These are phyloP conservation scores for Ischnura elegans DNA, from an alignment of 2,888 invertebrate genomes.

Conservation along the genomic window DNA sequence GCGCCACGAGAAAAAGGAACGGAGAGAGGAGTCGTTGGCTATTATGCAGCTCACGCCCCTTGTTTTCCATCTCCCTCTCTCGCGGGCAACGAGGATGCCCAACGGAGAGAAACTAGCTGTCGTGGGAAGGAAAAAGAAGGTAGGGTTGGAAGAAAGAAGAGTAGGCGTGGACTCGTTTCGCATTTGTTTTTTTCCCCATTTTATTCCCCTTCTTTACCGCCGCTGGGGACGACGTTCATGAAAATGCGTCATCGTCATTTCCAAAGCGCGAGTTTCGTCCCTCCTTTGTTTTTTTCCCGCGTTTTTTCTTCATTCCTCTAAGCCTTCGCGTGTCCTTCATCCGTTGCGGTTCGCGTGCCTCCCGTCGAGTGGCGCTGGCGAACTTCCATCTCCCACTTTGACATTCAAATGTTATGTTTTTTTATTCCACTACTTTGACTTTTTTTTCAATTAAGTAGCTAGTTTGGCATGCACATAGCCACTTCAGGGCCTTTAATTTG, in stretches of 20 bases:
- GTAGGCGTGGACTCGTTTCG: background rate
- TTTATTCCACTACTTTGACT: background rate
- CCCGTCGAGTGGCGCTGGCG: background rate
- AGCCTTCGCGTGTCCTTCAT: background rate
- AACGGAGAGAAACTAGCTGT: background rate
- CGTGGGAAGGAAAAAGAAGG: background rate
- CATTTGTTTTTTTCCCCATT: background rate
- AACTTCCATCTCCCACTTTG: background rate
- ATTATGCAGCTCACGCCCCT: background rate
- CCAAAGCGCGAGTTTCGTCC: background rate
- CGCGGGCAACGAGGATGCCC: background rate
- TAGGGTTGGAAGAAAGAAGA: background rate
- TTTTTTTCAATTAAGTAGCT: background rate
- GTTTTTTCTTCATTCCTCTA: background rate
- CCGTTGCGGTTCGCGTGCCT: background rate
- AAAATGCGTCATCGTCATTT: background rate
- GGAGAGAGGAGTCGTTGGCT: background rate
- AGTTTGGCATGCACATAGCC: background rate
- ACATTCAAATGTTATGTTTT: background rate
- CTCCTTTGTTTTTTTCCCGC: background rate
- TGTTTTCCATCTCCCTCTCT: background rate
- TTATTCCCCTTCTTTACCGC: background rate
- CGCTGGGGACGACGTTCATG: background rate
- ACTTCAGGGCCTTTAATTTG: background rate
- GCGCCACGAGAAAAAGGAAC: background rate